Conservation (phyloP, 2,113 vertebrate genomes). For the Oryzias celebensis region DNA sequence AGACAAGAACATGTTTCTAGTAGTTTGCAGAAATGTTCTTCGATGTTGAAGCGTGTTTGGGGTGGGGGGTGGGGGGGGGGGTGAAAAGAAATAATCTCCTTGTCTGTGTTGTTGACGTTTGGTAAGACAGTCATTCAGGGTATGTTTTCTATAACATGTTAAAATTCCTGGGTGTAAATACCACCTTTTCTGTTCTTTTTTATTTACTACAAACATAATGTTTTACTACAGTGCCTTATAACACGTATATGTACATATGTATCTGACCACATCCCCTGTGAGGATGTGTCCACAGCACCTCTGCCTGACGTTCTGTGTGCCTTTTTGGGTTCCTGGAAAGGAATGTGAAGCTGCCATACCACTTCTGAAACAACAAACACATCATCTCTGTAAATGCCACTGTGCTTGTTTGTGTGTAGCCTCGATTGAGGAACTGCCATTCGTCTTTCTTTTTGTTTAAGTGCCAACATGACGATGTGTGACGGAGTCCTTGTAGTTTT, state of each 20-base stretch:
- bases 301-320: slow-evolving; percentile 38
- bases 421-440: slow-evolving; percentile 57
- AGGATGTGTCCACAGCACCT: slow-evolving; percentile 26
- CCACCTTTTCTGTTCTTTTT: slow-evolving; percentile 43
- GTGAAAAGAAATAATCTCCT: slow-evolving; percentile 17
- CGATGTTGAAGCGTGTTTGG: slow-evolving; percentile 16
- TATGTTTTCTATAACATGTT: slow-evolving; percentile 71
- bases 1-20: slow-evolving; percentile 51
- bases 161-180: slow-evolving; percentile 62
- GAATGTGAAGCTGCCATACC: slow-evolving; percentile 57
- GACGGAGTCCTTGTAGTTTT: slow-evolving; percentile 13
- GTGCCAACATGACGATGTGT: slow-evolving; percentile 60
- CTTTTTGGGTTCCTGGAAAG: slow-evolving; percentile 48
- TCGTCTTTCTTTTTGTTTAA: slow-evolving; percentile 29
- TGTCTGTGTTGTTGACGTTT: slow-evolving; percentile 68
- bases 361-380: slow-evolving; percentile 43
- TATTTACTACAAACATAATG: slow-evolving; percentile 67
- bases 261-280: slow-evolving; percentile 37
- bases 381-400: slow-evolving; percentile 34
- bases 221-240: slow-evolving; percentile 69
- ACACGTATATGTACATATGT: slow-evolving; percentile 57
- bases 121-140: slow-evolving; percentile 70
- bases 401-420: slow-evolving; percentile 34
- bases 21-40: slow-evolving; percentile 30
- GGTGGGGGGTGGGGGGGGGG: neutral